A percentile compares a stretch with the other conserved stretches of the same genome.
Conservation (phyloP, 1,140 invertebrate species). For the Drosophila setifemur region DNA sequence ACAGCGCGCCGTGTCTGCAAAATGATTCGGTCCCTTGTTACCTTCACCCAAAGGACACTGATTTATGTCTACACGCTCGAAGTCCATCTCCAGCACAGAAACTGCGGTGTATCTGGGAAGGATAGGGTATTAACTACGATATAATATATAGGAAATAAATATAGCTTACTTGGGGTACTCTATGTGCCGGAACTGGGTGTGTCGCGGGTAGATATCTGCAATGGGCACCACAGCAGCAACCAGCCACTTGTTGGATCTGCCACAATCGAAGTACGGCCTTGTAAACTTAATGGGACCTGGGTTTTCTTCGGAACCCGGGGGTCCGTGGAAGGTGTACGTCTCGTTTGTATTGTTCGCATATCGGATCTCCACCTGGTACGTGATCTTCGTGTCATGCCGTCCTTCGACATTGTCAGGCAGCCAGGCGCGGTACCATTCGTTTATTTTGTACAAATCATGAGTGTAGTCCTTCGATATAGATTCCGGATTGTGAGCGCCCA, state of each 20-base stretch:
- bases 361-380: slow-evolving; percentile 94
- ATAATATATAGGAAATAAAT: not conserved
- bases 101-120: slow-evolving; percentile 93
- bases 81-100: slow-evolving; percentile 97
- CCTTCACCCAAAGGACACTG: slow-evolving; percentile 95
- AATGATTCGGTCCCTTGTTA: slow-evolving; percentile 94
- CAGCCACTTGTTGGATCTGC: slow-evolving; percentile 97
- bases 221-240: slow-evolving; percentile 96
- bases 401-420: slow-evolving; percentile 92
- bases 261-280: slow-evolving; percentile 98
- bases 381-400: slow-evolving; percentile 96
- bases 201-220: slow-evolving; percentile 96
- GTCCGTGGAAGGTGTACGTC: slow-evolving; percentile 96
- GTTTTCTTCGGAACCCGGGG: slow-evolving; percentile 93
- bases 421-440: slow-evolving; percentile 96
- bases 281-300: slow-evolving; percentile 97
- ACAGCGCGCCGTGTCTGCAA: slow-evolving; percentile 95
- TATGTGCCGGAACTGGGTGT: slow-evolving; percentile 96
- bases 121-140: not conserved
- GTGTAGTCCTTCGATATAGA: slow-evolving; percentile 94
- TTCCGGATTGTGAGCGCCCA: slow-evolving; percentile 90
- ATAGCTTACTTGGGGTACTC: slow-evolving; percentile 95
- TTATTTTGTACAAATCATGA: slow-evolving; percentile 93
- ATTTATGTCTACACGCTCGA: slow-evolving; percentile 98
- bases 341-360: slow-evolving; percentile 98